Evolutionary conservation across 2,113 vertebrate species (phyloP).

Genomic region (Aspiorhynchus laticeps): DNA sequence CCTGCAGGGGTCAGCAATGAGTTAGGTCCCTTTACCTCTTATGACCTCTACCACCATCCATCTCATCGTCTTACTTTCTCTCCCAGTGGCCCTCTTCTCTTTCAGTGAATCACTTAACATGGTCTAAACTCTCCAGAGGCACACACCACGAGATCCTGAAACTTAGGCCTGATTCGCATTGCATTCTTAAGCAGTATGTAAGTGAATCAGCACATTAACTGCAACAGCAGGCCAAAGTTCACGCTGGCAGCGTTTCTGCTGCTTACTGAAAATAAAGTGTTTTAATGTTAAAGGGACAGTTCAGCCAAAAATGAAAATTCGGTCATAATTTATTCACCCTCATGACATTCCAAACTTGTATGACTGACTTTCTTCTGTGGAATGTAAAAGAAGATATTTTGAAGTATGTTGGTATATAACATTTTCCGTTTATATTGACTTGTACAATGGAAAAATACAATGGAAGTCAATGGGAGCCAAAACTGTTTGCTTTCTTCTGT

Average conservation of each 20-base stretch:
- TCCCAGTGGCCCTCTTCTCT: background rate
- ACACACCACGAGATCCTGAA: background rate
- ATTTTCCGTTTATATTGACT: background rate
- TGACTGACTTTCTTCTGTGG: background rate
- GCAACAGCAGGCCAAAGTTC: slow-evolving; percentile 8
- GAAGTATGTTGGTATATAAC: background rate
- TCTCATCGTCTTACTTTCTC: background rate
- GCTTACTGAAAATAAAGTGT: slow-evolving; percentile 7
- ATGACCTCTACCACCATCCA: background rate
- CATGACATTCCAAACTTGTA: background rate
- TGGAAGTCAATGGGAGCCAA: too few species aligned
- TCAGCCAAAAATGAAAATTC: background rate
- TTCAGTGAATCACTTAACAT: slow-evolving; percentile 17
- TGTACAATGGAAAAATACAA: background rate
- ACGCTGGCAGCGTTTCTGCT: background rate
- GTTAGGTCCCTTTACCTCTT: slow-evolving; percentile 59
- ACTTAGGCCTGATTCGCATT: background rate
- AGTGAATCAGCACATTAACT: slow-evolving; percentile 19
- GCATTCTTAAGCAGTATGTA: slow-evolving; percentile 15
- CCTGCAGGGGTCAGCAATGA: slow-evolving; percentile 65
- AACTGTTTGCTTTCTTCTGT: too few species aligned
- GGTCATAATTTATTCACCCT: background rate
- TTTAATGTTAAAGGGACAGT: background rate
- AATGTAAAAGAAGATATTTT: background rate
- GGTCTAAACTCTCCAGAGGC: background rate